Evolutionary conservation across 2,888 invertebrate genomes (phyloP).

Genomic region (Acheta domesticus): DNA sequence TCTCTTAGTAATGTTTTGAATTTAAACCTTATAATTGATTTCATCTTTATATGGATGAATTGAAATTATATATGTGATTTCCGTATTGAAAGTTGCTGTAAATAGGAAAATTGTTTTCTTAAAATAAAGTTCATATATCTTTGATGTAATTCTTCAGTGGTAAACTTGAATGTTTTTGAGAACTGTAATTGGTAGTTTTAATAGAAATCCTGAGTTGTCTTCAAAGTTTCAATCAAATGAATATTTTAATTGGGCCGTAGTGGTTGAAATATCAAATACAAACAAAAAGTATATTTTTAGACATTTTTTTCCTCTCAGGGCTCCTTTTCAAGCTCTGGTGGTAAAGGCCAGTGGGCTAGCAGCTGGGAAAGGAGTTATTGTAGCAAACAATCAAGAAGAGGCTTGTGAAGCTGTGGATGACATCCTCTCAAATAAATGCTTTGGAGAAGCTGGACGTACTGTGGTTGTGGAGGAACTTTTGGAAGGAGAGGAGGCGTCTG

Average conservation of each 20-base stretch:
- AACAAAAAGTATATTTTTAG: neutral
- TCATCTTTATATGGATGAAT: no score
- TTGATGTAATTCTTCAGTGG: no score
- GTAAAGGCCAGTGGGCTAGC: conserved; percentile 96
- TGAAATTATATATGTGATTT: no score
- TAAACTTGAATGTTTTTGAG: no score
- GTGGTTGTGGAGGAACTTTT: conserved; percentile 88
- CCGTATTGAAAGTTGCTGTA: no score
- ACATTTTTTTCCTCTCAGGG: conserved; percentile 52
- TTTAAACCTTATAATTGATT: no score
- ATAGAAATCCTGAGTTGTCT: no score
- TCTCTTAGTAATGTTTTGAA: no score
- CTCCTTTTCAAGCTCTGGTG: conserved; percentile 76
- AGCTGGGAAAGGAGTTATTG: conserved; percentile 95
- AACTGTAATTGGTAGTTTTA: no score
- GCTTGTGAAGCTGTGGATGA: conserved; percentile 81
- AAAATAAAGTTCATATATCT: no score
- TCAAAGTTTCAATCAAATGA: neutral
- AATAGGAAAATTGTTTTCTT: no score
- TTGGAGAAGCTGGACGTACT: conserved; percentile 77
- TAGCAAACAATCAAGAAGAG: conserved; percentile 71
- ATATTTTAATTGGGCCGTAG: neutral
- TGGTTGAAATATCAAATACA: neutral
- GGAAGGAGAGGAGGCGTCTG: conserved; percentile 91
- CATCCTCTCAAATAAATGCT: conserved; percentile 73